These are phyloP conservation scores for Perithous albicinctus DNA, from an alignment of 2,888 invertebrate genomes.

Conservation along the genomic window DNA sequence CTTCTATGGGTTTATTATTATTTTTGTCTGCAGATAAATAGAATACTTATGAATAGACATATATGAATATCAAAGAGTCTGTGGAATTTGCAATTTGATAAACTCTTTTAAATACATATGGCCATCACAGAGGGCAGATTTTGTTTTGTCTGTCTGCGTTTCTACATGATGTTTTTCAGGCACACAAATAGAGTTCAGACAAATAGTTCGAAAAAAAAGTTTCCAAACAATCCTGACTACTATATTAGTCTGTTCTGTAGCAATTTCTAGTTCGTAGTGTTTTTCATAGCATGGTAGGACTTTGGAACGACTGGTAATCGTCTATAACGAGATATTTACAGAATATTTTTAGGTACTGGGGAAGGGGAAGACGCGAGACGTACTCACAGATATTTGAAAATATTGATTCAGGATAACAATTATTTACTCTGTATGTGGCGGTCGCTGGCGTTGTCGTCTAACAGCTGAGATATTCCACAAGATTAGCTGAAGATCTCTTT, in stretches of 20 bases:
- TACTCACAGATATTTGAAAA: not conserved
- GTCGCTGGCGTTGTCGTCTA: not conserved
- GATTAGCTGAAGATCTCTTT: constrained; percentile 22
- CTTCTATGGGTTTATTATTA: no score
- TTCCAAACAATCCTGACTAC: not conserved
- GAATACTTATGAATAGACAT: no score
- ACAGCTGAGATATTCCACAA: constrained; percentile 21
- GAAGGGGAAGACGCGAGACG: not conserved
- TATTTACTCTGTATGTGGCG: constrained; percentile 8
- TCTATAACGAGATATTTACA: not conserved
- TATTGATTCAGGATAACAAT: constrained; percentile 37
- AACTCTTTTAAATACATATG: no score
- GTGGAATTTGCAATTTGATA: no score
- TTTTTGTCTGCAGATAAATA: no score
- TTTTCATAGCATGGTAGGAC: not conserved
- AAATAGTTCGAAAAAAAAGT: no score
- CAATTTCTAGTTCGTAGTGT: not conserved
- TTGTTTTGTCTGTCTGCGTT: no score
- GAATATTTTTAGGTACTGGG: not conserved
- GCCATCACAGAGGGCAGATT: no score
- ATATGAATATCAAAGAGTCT: no score
- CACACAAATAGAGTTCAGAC: no score
- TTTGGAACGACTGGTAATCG: constrained; percentile 7
- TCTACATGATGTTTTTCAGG: no score
- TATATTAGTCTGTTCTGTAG: not conserved